Evolutionary conservation across 53 echinoderm and acorn worm species (phyloP), one percentile per base, ranked within the genome.

Genomic region (Paelopatides confundens): DNA sequence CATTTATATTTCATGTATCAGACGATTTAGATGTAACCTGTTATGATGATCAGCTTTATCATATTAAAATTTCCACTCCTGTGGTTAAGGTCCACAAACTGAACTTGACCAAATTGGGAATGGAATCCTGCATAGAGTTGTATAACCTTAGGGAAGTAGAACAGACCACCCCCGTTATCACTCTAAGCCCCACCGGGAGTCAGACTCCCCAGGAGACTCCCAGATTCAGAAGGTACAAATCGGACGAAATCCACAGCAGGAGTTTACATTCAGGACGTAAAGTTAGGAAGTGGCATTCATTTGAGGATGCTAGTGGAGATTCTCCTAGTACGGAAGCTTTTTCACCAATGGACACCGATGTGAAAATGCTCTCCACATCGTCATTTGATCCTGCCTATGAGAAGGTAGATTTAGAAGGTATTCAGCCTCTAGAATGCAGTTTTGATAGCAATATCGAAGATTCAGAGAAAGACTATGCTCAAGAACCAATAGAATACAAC

Each of bases 391-490:
- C 46, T 38, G 7, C 21, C 17, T 79, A 93, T 17, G 95, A 97
- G 21, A 90, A 71, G 71, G 91, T 87, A 18, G 97, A 97, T 81
- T 69, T 95, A 35, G 97, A 97, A 27, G 97, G 95, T 10, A 94
- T 97, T 38, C 90, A 90, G 15, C 97, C 97, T 5, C 76, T 97
- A 53, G 90, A 79, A 4, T 79, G 34, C 33, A 53, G 71, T 71
- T 91, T 92, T 87, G 94, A 94, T 24, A n/a, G n/a, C n/a, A 58
- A 82, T 2, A 35, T 6, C 17, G 65, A 65, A 26, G 47, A 83
- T 17, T 24, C 38, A 11, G 36, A 36, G 37, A 26, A 3, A 2
- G 12, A 26, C 24, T 2, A 10, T 3, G 31, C 13, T 14, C 13
- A 81, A 9, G 53, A 35, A 17, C 10, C 4, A 14, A 0, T n/a